phyloP scores from a whole-genome alignment of 2,888 invertebrate genomes.

The Acronicta leporina region DNA sequence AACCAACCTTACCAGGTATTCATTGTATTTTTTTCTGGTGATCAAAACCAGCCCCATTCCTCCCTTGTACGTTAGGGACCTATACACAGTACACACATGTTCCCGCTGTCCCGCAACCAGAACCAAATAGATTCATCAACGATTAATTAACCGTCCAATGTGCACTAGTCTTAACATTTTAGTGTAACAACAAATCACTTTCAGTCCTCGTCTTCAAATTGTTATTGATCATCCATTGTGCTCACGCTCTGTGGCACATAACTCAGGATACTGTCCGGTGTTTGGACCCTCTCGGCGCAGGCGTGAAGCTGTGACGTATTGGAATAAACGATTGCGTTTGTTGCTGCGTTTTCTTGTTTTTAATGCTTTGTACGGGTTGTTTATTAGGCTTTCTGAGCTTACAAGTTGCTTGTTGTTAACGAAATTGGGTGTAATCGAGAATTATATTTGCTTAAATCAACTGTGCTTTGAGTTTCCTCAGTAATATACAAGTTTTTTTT shows the following conservation, averaged over 20 bases:
- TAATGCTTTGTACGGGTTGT: constrained; percentile 35
- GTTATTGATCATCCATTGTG: constrained; percentile 85
- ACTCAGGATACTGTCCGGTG: constrained; percentile 81
- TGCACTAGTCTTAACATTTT: constrained; percentile 42
- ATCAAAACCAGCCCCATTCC: no score
- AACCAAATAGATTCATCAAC: not conserved
- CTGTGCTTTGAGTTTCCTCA: not conserved
- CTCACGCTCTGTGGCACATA: constrained; percentile 64
- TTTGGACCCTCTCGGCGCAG: constrained; percentile 71
- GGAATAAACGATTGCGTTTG: constrained; percentile 58
- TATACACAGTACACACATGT: no score
- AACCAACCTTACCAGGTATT: no score
- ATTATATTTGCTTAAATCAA: not conserved
- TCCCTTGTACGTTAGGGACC: no score
- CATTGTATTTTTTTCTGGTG: no score
- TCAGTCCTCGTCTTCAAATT: constrained; percentile 75
- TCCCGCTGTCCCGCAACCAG: not conserved
- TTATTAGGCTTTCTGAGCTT: constrained; percentile 27
- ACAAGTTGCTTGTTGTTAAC: constrained; percentile 2
- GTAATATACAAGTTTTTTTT: no score
- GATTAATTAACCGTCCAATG: constrained; percentile 1
- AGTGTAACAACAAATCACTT: constrained; percentile 72
- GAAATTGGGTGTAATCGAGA: not conserved
- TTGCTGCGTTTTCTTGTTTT: constrained; percentile 47
- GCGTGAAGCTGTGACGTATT: constrained; percentile 63